A percentile compares a stretch with the other conserved stretches of the same genome.
Conservation (phyloP, 2,797 vertebrate genomes). For the Tinamus major region DNA sequence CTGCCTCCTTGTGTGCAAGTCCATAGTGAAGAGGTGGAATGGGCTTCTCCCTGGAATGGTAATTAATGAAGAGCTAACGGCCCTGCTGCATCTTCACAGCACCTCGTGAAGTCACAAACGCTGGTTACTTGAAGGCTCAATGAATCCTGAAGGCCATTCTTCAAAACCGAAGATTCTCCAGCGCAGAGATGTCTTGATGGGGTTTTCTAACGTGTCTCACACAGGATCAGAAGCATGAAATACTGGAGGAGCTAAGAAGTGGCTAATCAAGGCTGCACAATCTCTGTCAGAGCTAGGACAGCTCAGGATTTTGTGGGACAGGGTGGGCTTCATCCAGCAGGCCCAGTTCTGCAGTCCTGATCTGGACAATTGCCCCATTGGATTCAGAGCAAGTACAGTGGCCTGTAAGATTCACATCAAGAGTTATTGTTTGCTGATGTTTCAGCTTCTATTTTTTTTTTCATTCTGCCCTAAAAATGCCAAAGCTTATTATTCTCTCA, state of each 20-base stretch:
- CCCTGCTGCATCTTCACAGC: neutral
- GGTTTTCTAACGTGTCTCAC: neutral
- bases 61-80: neutral
- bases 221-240: neutral
- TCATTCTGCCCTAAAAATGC: constrained; percentile 70
- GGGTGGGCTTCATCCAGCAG: neutral
- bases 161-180: neutral
- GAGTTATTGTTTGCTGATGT: constrained; percentile 47
- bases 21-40: neutral
- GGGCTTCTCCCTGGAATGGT: neutral
- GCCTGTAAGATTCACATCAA: constrained; percentile 17
- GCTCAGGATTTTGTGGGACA: neutral
- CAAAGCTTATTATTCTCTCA: constrained; percentile 59
- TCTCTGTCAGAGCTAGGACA: neutral
- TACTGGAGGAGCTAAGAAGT: neutral
- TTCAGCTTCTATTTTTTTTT: constrained; percentile 22
- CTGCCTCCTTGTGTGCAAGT: rapidly evolving
- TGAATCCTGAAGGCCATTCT: neutral
- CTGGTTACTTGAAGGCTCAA: rapidly evolving
- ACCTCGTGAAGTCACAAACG: neutral
- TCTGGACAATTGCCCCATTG: neutral
- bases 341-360: neutral
- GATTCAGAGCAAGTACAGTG: neutral
- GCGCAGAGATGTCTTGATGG: neutral
- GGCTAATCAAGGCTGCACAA: neutral